Evolutionary conservation across 1,140 invertebrate genomes (phyloP).

Genomic region (Pinna nobilis): DNA sequence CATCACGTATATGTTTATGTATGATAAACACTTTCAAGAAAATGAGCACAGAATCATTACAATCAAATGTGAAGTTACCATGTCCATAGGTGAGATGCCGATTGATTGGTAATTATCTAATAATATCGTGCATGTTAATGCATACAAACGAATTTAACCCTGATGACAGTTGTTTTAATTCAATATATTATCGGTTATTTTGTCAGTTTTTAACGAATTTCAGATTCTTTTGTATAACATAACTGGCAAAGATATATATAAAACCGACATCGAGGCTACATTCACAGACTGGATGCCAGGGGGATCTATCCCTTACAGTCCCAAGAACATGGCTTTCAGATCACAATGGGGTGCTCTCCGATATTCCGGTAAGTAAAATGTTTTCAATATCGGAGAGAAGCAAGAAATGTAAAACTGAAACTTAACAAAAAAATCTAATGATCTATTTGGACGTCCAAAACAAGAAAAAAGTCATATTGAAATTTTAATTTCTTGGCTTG

Average conservation of each 20-base stretch:
- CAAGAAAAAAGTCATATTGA: no score
- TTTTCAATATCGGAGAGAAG: neutral
- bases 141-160: neutral
- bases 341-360: conserved; percentile 64
- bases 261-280: conserved; percentile 53
- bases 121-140: neutral
- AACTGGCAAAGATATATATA: conserved; percentile 58
- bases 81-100: no score
- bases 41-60: no score
- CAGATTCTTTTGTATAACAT: conserved; percentile 64
- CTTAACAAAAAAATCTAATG: no score
- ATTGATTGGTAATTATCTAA: conserved; percentile 28
- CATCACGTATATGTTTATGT: no score
- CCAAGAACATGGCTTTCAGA: conserved; percentile 62
- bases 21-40: no score
- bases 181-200: neutral
- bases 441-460: no score
- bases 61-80: no score
- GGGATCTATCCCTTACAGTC: conserved; percentile 63
- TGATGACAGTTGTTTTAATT: neutral
- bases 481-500: no score
- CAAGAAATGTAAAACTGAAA: neutral
- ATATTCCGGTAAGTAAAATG: conserved; percentile 56
- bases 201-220: neutral
- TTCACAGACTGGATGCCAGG: conserved; percentile 67